These are phyloP conservation scores for Phoxinus dragarum DNA, from an alignment of 2,797 vertebrate genomes.

Conservation along the genomic window DNA sequence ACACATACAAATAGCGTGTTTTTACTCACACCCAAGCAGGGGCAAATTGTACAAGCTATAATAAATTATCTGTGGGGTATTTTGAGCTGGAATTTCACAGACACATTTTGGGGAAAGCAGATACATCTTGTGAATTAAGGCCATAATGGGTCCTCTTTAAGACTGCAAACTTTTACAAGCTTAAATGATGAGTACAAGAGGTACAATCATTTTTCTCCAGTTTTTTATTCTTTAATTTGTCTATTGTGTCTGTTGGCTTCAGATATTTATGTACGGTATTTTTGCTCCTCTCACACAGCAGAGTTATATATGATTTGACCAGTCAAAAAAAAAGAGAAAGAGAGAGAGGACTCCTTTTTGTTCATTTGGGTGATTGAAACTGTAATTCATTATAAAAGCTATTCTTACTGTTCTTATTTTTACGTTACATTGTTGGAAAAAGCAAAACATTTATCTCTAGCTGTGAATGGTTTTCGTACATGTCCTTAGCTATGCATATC, in stretches of 20 bases:
- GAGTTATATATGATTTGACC: neutral
- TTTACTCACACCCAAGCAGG: too few species aligned
- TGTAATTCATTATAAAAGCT: neutral
- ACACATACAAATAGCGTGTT: too few species aligned
- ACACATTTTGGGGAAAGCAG: too few species aligned
- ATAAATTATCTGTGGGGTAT: too few species aligned
- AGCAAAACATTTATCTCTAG: neutral
- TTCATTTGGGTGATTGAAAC: neutral
- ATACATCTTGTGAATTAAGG: too few species aligned
- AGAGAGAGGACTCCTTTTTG: too few species aligned
- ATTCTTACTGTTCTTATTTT: neutral
- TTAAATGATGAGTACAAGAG: neutral
- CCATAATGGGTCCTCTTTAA: neutral
- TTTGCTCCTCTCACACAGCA: neutral
- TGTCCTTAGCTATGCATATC: neutral
- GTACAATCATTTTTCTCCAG: neutral
- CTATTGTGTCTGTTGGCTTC: neutral
- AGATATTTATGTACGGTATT: neutral
- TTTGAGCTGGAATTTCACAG: too few species aligned
- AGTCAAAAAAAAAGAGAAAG: neutral
- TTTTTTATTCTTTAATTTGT: neutral
- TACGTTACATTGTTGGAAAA: neutral
- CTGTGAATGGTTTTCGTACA: neutral
- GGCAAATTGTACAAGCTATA: too few species aligned
- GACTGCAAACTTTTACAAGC: neutral